phyloP scores from a whole-genome alignment of 2,113 vertebrate genomes.

The Todiramphus saurophagus region DNA sequence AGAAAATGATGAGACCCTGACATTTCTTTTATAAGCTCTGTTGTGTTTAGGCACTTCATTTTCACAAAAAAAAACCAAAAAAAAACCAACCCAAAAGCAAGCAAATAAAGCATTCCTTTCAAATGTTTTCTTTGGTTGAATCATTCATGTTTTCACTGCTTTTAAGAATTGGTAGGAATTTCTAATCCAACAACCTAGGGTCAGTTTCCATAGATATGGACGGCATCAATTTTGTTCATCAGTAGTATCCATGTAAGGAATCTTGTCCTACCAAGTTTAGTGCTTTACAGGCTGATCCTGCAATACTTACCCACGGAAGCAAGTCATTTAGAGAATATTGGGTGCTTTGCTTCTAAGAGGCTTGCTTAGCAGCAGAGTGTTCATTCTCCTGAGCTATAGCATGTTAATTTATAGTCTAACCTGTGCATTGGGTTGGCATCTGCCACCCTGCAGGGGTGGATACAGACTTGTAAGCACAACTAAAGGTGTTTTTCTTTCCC shows the following conservation, averaged over 20 bases:
- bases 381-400: neutral
- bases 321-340: neutral
- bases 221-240: neutral
- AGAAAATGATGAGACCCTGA: neutral
- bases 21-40: neutral
- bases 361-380: neutral
- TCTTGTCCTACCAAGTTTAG: neutral
- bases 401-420: fast-evolving
- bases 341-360: neutral
- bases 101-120: neutral
- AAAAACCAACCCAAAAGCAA: neutral
- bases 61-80: neutral
- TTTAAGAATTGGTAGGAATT: neutral
- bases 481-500: neutral
- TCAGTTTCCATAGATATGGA: neutral
- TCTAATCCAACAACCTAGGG: neutral
- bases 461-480: neutral
- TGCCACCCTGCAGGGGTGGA: neutral
- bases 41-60: neutral
- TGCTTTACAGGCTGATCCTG: neutral
- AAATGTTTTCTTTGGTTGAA: neutral
- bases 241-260: neutral
- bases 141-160: neutral
- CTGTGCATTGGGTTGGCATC: neutral
- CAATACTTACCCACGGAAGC: neutral